Evolutionary conservation across 2,888 invertebrate species (phyloP).

Genomic region (Strigamia crassipes): DNA sequence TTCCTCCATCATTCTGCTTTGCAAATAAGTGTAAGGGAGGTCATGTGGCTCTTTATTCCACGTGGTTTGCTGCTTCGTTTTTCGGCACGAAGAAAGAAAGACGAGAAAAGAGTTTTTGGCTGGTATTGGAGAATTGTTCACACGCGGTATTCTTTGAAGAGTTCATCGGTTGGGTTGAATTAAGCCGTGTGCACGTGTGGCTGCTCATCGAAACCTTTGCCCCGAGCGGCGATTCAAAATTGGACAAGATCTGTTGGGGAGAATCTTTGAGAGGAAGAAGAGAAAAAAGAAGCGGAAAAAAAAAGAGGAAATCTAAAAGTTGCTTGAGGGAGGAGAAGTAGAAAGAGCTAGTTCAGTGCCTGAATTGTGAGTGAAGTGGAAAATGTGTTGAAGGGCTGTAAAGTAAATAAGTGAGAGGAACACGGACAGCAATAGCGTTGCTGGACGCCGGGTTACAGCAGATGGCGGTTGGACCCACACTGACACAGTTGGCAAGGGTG

Average conservation of each 20-base stretch:
- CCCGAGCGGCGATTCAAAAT: conserved; percentile 10
- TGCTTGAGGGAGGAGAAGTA: conserved; percentile 1
- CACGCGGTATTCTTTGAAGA: conserved; percentile 10
- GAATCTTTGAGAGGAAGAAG: not conserved
- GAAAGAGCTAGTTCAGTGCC: not conserved
- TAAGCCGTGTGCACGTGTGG: conserved; percentile 3
- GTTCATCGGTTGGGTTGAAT: conserved; percentile 4
- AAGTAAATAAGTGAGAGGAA: conserved; percentile 10
- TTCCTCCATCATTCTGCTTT: not conserved
- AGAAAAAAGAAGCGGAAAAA: not conserved
- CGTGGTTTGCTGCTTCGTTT: not conserved
- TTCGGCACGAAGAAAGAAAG: not conserved
- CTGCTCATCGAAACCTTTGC: conserved; percentile 2
- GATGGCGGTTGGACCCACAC: not conserved
- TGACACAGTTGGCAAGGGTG: conserved; percentile 10
- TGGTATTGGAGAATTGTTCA: conserved; percentile 10
- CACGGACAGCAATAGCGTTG: conserved; percentile 10
- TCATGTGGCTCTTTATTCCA: not conserved
- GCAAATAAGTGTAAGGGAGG: conserved; percentile 3
- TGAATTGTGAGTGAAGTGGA: conserved; percentile 10
- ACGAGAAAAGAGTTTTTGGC: no score
- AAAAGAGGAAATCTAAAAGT: conserved; percentile 4
- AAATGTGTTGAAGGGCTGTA: conserved; percentile 10
- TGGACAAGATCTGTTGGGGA: not conserved
- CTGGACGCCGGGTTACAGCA: not conserved